Evolutionary conservation across 2,113 vertebrate genomes (phyloP).

Genomic region (Halichoerus grypus): DNA sequence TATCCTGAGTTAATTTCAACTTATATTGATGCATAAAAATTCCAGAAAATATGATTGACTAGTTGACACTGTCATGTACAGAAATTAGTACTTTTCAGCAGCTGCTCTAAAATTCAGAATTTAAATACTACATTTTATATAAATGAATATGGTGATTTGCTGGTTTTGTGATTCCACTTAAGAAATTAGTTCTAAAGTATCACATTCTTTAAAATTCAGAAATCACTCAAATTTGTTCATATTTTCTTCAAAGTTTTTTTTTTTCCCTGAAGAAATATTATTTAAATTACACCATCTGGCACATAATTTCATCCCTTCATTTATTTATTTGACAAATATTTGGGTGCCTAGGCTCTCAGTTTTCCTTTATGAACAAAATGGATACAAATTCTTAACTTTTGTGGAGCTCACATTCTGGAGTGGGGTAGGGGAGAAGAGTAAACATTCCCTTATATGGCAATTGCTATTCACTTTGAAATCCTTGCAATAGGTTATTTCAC

Average conservation of each 20-base stretch:
- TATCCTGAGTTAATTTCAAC: conserved; percentile 17
- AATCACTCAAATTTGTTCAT: background rate
- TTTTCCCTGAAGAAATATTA: background rate
- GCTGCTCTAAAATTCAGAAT: background rate
- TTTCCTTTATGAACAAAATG: background rate
- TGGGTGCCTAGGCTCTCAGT: background rate
- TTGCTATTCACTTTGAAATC: background rate
- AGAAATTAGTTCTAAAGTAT: background rate
- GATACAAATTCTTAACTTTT: background rate
- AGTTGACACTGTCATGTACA: background rate
- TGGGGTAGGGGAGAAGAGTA: background rate
- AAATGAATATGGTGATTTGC: background rate
- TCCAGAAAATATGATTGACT: conserved; percentile 23
- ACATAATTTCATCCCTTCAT: background rate
- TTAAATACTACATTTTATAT: background rate
- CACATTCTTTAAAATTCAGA: conserved; percentile 14
- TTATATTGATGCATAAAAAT: background rate
- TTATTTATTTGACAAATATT: background rate
- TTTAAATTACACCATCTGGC: background rate
- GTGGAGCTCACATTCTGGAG: background rate
- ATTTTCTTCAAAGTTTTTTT: background rate
- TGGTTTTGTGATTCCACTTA: background rate
- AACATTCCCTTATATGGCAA: background rate
- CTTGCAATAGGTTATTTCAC: background rate
- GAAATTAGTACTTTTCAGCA: background rate